Base-by-base conservation (phyloP, 2,797 vertebrate species). In the Manis crassicaudata region DNA sequence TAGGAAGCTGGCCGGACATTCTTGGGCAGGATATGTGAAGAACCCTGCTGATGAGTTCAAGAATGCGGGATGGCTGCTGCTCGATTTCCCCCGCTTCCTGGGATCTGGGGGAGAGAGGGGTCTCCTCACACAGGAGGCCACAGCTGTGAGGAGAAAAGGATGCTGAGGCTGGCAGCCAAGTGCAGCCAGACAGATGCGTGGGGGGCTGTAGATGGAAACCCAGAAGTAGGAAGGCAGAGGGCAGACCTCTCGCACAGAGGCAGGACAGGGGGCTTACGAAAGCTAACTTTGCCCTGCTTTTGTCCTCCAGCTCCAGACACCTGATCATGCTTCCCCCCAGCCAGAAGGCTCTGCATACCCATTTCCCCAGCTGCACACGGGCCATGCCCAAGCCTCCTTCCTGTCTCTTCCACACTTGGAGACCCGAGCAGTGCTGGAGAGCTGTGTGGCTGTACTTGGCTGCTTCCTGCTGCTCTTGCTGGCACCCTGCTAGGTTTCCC, bases 401-500 rank as follows among this genome's bases (percentile, higher is more conserved):
- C 29, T 54, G 2, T 32, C 67, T 63, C 54, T 54, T 9, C 63
- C 1, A 2, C 72, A 11, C 65, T 1, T 7, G 43, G 68, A 58
- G 27, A 16, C 43, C 13, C 4, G 6, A 46, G 65, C 0, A 1
- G 62, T 14, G 40, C 54, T 21, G n/a, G 40, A 4, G 20, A 54
- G 62, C 67, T 0, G 0, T 12, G 60, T 11, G 58, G 54, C n/a
- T 46, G n/a, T 75, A 7, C 56, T 82, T 79, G 73, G 86, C 77
- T 35, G 52, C 77, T 83, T 10, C 0, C n/a, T 5, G 60, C 84
- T 73, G 58, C 58, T 88, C 88, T 80, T 32, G 3, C 60, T 88
- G 95, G 85, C 88, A 80, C 32, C 35, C 63, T 13, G 29, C 50
- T 90, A 77, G 88, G 23, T 27, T 77, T 95, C 93, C 90, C 89